phyloP scores from a whole-genome alignment of 2,888 invertebrate genomes.

The Scrobipalpa costella region DNA sequence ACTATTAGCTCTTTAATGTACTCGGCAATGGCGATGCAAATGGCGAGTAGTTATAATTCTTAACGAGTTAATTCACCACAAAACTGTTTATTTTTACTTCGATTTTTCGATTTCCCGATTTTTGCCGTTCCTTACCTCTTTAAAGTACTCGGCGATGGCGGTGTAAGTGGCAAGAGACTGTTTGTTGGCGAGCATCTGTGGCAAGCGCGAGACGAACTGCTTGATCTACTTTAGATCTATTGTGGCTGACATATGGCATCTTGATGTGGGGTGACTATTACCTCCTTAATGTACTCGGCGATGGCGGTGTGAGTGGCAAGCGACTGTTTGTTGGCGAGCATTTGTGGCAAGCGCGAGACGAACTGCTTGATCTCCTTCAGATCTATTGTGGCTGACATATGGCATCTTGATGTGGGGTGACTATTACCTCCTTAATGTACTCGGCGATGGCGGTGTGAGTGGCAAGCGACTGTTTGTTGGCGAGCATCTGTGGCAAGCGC shows the following conservation, averaged over 20 bases:
- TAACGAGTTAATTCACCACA: too few relatives aligned
- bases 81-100: too few relatives aligned
- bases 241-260: too few relatives aligned
- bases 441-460: slow-evolving; percentile 96
- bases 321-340: slow-evolving; percentile 92
- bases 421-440: slow-evolving; percentile 89
- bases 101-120: too few relatives aligned
- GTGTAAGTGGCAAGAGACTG: too few relatives aligned
- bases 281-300: slow-evolving; percentile 95
- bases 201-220: slow-evolving; percentile 93
- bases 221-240: slow-evolving; percentile 86
- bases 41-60: too few relatives aligned
- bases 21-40: too few relatives aligned
- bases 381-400: too few relatives aligned
- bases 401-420: neutral
- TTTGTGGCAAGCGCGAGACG: slow-evolving; percentile 92
- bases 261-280: slow-evolving; percentile 40
- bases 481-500: slow-evolving; percentile 92
- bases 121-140: too few relatives aligned
- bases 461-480: slow-evolving; percentile 92
- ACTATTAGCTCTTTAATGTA: too few relatives aligned
- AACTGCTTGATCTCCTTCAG: slow-evolving; percentile 97
- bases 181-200: slow-evolving; percentile 85
- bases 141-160: too few relatives aligned
- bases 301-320: slow-evolving; percentile 95